Conservation (phyloP, 2,113 vertebrate species). For the Tenrec ecaudatus region DNA sequence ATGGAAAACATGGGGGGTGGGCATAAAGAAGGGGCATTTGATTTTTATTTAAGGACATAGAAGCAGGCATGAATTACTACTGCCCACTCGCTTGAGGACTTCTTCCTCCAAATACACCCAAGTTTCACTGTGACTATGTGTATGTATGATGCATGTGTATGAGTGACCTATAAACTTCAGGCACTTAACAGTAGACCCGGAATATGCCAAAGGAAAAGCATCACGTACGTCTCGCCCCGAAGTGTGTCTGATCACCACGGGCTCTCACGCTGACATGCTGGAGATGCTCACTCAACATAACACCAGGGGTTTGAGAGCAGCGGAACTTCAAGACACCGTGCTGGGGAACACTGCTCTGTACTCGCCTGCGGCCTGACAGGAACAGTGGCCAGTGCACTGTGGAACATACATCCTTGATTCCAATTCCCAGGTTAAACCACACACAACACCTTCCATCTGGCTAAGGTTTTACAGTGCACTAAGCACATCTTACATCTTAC, state of each 20-base stretch:
- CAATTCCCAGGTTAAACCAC: not conserved
- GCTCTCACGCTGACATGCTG: not conserved
- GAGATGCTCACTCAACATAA: not conserved
- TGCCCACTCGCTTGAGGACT: not conserved
- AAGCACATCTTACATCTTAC: not conserved
- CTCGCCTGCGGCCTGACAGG: not conserved
- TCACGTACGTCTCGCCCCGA: not conserved
- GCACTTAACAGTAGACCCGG: not conserved
- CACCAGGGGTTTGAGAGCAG: not conserved
- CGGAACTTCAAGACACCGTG: not conserved
- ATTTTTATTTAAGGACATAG: not conserved
- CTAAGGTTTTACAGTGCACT: not conserved
- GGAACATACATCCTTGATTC: not conserved
- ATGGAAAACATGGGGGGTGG: not conserved
- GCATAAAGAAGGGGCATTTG: not conserved
- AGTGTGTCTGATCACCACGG: not conserved
- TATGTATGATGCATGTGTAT: not conserved
- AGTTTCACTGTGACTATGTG: not conserved
- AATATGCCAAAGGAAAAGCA: not conserved
- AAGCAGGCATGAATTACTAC: not conserved
- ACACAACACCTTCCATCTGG: not conserved
- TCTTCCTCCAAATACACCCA: not conserved
- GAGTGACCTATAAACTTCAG: not conserved
- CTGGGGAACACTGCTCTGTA: not conserved
- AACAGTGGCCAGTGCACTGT: not conserved